Base-by-base conservation (phyloP, 2,797 vertebrate species). In the Rousettus madagascariensis region DNA sequence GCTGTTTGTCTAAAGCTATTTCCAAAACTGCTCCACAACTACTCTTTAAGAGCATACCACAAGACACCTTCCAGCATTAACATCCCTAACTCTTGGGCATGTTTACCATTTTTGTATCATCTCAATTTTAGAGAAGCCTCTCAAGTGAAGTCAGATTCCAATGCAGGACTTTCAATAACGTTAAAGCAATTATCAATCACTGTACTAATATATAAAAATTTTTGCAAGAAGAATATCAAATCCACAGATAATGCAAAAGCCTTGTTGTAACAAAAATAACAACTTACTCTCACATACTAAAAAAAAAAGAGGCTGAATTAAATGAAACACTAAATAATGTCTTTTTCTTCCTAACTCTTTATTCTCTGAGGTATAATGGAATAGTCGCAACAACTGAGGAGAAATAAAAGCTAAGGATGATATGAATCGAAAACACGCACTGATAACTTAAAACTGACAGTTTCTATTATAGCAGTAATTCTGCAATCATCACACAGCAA, bases 211-310 rank as follows among this genome's bases (percentile, higher is more conserved):
- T 19, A 79, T 4, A 30, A 19, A 9, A 33, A 51, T 55, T 65
- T 79, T 43, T 51, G 36, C 22, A 16, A 0, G 9, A 55, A 43
- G 30, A 87, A n/a, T 11, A 85, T 59, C 57, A 91, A 57, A 19
- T 86, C 59, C 53, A 93, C 24, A 88, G 17, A 88, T 46, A 86
- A 87, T 46, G 24, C 68, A 93, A 87, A 86, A 84, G 59, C 8
- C 41, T 93, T 55, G 8, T 0, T 20, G 16, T 41, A 79, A 63
- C 12, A 43, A 26, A 88, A 74, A 78, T 24, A n/a, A 38, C 78
- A 49, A 22, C 72, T 79, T 55, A 65, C 16, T 72, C 46, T 86
- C 49, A n/a, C 19, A 49, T 12, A 30, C 30, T 87, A 63, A 41
- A 51, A 91, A 86, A 86, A 74, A 49, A 33, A 33, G 33, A 89